These are phyloP conservation scores for Paradoxurus hermaphroditus DNA, from an alignment of 2,113 vertebrate genomes.

Conservation along the genomic window DNA sequence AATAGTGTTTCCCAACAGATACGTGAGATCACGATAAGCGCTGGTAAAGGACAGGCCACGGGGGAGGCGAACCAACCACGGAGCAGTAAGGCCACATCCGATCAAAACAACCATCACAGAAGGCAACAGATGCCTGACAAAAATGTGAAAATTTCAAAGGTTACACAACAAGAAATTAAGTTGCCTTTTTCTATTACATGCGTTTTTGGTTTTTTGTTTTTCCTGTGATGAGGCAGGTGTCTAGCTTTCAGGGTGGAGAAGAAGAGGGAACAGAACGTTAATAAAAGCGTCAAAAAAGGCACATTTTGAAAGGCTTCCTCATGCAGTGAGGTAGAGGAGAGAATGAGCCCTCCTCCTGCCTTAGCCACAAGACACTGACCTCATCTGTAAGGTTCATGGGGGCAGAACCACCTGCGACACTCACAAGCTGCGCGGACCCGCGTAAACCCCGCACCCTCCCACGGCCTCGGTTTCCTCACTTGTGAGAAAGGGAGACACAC, in stretches of 20 bases:
- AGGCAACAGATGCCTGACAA: background rate
- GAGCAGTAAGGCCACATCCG: background rate
- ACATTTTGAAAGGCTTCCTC: background rate
- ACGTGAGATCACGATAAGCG: background rate
- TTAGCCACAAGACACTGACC: fast-evolving
- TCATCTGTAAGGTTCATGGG: background rate
- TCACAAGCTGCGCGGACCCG: background rate
- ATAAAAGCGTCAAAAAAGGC: background rate
- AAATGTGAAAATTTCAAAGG: background rate
- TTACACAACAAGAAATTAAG: background rate
- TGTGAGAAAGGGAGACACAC: background rate
- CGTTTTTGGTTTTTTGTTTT: background rate
- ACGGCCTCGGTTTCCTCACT: background rate
- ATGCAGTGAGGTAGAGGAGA: no score
- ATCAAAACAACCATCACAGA: background rate
- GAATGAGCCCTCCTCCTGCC: background rate
- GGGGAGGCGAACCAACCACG: background rate
- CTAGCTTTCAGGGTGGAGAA: background rate
- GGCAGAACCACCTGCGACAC: background rate
- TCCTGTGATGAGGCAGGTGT: background rate
- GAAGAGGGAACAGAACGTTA: background rate
- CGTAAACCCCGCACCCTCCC: background rate
- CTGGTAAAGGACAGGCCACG: background rate
- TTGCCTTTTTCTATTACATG: background rate
- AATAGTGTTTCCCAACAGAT: background rate